phyloP scores from a whole-genome alignment of 2,797 vertebrate genomes.

The Arnoldichthys spilopterus region DNA sequence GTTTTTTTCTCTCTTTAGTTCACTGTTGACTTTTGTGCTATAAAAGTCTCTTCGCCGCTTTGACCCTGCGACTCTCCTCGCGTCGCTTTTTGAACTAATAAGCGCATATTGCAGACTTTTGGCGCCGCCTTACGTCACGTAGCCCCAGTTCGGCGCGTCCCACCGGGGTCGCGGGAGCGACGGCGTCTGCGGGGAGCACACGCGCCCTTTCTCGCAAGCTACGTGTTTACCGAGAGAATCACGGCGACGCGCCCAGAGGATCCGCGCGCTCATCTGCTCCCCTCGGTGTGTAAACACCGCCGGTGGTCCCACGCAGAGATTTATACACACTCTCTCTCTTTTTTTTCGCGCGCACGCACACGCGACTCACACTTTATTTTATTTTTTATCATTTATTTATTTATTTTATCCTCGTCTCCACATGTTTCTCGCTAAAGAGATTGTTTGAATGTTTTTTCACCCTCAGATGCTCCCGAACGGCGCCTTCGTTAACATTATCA shows the following conservation, averaged over 20 bases:
- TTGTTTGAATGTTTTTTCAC: slow-evolving; percentile 31
- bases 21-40: too few relatives aligned
- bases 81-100: not conserved
- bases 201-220: not conserved
- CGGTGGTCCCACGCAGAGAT: slow-evolving; percentile 31
- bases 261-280: slow-evolving; percentile 12
- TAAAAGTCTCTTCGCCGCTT: too few relatives aligned
- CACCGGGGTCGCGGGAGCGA: slow-evolving; percentile 2
- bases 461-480: slow-evolving; percentile 25
- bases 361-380: not conserved
- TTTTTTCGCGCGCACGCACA: not conserved
- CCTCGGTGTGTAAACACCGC: slow-evolving; percentile 51
- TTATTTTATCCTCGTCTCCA: not conserved
- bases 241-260: slow-evolving; percentile 48
- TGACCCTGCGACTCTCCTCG: too few relatives aligned
- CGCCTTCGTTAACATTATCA: slow-evolving; percentile 54
- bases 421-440: slow-evolving; percentile 7
- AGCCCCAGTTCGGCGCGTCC: slow-evolving; percentile 1
- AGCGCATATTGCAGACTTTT: slow-evolving; percentile 7
- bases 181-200: slow-evolving; percentile 1
- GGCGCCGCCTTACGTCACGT: slow-evolving; percentile 46
- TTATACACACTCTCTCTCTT: not conserved
- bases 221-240: slow-evolving; percentile 41
- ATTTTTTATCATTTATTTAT: slow-evolving; percentile 4
- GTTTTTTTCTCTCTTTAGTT: too few relatives aligned